Evolutionary conservation across 2,888 invertebrate genomes (phyloP), one percentile per base, ranked within the genome.

Genomic region (Netelia virgata): DNA sequence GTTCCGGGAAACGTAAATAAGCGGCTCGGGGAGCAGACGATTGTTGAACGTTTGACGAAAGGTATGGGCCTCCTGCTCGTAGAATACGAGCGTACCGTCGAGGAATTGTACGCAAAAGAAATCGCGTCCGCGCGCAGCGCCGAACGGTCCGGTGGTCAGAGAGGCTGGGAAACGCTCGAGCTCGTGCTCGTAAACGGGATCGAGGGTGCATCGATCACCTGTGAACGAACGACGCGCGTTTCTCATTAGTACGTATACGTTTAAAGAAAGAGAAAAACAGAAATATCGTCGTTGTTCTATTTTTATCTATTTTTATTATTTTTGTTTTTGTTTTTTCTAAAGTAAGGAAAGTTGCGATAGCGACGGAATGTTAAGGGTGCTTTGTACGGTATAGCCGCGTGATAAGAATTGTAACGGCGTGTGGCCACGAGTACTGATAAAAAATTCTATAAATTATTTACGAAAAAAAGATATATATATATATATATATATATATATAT

Each of bases 81-180:
- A 99, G 92, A 99, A 97, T 77, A 97, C 96, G 18, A 99, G 93
- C 73, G 97, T 96, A 14, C 99, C 98, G 94, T 99, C 98, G 89
- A 99, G 94, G 47, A 97, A 97, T 92, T 98, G 98, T 20, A 99
- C 96, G 92, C 98, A 98, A 82, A 98, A 95, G 89, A 98, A 98
- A 93, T 99, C 98, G 90, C 97, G 95, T 1, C 96, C 96, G 91
- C 96, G 96, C 0, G 96, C 96, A 75, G 97, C 96, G 1, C 98
- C 98, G 94, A 99, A 99, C 1, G 97, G 95, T 0, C 99, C 99
- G 86, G 96, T 95, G 55, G 96, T 96, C 89, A 98, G 94, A 90
- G 96, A 96, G 89, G 96, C 96, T 0, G 98, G 97, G 83, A 96
- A 96, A 87, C 97, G 95, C 79, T 96, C 95, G 84, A 99, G 95